Conservation (phyloP, 1,140 invertebrate species). For the Formica selysi region DNA sequence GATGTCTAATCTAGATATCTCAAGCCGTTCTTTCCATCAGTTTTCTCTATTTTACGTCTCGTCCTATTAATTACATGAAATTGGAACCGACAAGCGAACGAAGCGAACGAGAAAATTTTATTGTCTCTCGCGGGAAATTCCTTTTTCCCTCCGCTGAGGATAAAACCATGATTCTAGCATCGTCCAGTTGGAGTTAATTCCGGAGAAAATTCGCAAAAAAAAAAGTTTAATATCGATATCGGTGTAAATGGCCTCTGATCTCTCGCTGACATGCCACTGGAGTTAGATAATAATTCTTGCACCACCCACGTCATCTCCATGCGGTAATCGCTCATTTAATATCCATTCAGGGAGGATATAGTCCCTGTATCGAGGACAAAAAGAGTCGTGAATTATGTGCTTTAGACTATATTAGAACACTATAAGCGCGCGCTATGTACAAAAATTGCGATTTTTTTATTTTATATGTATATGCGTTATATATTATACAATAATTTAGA, state of each 20-base stretch:
- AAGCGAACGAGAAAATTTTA: constrained; percentile 25
- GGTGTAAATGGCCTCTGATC: constrained; percentile 33
- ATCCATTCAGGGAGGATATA: constrained; percentile 46
- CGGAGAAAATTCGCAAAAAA: constrained; percentile 44
- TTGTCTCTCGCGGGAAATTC: constrained; percentile 17
- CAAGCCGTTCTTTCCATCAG: constrained; percentile 21
- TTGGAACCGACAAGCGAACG: constrained; percentile 27
- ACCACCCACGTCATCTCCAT: constrained; percentile 14
- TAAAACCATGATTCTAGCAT: constrained; percentile 21
- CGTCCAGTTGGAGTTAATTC: background rate
- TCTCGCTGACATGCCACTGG: background rate
- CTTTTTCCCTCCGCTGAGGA: background rate
- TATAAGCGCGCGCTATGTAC: no score
- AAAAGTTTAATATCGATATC: constrained; percentile 64
- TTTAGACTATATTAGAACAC: no score
- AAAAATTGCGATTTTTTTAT: no score
- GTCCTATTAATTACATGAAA: constrained; percentile 62
- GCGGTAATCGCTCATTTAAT: constrained; percentile 70
- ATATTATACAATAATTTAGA: no score
- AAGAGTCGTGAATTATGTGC: constrained; percentile 18
- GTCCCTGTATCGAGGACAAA: constrained; percentile 53
- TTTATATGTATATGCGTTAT: no score
- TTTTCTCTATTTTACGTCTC: constrained; percentile 19
- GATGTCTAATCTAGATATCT: constrained; percentile 22
- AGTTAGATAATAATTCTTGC: constrained; percentile 63